Percentiles rank a stretch among this genome's conserved stretches.
phyloP scores from a whole-genome alignment of 2,888 invertebrate species.

The Aphodius sticticus region DNA sequence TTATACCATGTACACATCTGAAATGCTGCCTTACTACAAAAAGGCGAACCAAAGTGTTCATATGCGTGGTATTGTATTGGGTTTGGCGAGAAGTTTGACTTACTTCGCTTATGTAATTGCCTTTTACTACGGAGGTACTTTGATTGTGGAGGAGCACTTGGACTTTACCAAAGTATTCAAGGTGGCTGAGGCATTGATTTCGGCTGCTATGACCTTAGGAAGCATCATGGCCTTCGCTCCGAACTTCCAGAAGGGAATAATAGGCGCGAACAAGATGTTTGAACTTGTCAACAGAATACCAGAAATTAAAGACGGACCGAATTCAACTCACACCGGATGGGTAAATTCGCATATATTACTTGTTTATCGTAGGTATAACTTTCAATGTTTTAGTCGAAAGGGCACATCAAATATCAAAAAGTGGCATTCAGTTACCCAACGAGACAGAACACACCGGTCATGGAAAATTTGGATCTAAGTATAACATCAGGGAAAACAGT shows the following conservation, averaged over 20 bases:
- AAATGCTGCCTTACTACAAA: conserved; percentile 66
- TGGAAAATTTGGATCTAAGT: conserved; percentile 70
- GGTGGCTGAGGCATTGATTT: conserved; percentile 77
- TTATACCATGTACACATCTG: conserved; percentile 65
- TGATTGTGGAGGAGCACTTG: conserved; percentile 68
- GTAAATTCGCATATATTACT: conserved; percentile 47
- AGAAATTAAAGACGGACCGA: conserved; percentile 60
- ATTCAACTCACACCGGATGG: conserved; percentile 42
- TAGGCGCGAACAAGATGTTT: conserved; percentile 74
- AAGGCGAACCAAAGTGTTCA: conserved; percentile 67
- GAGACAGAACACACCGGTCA: conserved; percentile 72
- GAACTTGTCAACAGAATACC: conserved; percentile 70
- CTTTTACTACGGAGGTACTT: conserved; percentile 77
- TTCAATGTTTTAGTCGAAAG: conserved; percentile 58
- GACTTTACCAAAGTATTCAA: conserved; percentile 72
- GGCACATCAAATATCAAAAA: conserved; percentile 73
- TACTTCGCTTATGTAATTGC: conserved; percentile 59
- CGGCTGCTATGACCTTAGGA: conserved; percentile 75
- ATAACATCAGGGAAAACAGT: conserved; percentile 74
- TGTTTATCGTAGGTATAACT: not conserved
- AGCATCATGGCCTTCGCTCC: conserved; percentile 77
- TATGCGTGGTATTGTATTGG: conserved; percentile 71
- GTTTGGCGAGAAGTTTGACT: conserved; percentile 70
- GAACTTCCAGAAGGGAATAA: conserved; percentile 81
- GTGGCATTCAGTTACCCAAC: conserved; percentile 82